A percentile compares a stretch with the other conserved stretches of the same genome.
Conservation (phyloP, 2,797 vertebrate genomes). For the Gymnodraco acuticeps region DNA sequence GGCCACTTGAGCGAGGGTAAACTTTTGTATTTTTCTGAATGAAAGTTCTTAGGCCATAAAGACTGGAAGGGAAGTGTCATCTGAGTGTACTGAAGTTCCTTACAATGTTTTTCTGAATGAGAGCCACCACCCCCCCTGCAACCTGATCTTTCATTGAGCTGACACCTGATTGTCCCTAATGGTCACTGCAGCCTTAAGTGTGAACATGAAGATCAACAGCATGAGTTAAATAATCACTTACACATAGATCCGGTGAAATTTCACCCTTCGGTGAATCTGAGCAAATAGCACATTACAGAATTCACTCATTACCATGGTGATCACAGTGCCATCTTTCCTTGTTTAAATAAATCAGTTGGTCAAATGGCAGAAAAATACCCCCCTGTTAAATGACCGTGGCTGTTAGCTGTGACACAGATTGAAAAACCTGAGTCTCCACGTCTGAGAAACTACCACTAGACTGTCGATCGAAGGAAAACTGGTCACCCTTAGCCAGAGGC, state of each 20-base stretch:
- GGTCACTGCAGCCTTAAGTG: not conserved
- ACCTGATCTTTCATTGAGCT: constrained; percentile 12
- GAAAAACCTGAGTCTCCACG: constrained; percentile 21
- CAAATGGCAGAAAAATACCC: constrained; percentile 12
- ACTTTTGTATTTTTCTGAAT: not conserved
- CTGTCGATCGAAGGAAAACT: constrained; percentile 15
- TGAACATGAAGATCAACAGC: constrained; percentile 12
- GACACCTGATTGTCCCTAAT: constrained; percentile 4
- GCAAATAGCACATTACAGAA: constrained; percentile 40
- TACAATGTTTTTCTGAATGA: constrained; percentile 11
- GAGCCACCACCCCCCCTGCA: not conserved
- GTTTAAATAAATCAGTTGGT: constrained; percentile 49
- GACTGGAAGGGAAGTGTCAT: not conserved
- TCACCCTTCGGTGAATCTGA: constrained; percentile 24
- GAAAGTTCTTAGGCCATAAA: not conserved
- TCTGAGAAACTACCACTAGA: constrained; percentile 6
- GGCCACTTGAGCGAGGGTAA: constrained; percentile 3
- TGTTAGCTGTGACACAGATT: constrained; percentile 33
- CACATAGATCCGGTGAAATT: constrained; percentile 32
- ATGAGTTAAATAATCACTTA: constrained; percentile 17
- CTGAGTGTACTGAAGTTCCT: not conserved
- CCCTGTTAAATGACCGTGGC: not conserved
- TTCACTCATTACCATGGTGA: constrained; percentile 43
- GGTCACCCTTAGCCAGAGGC: constrained; percentile 36
- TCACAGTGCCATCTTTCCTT: constrained; percentile 31